Base-by-base conservation (phyloP, 2,113 vertebrate species). In the Burhinus bistriatus region DNA sequence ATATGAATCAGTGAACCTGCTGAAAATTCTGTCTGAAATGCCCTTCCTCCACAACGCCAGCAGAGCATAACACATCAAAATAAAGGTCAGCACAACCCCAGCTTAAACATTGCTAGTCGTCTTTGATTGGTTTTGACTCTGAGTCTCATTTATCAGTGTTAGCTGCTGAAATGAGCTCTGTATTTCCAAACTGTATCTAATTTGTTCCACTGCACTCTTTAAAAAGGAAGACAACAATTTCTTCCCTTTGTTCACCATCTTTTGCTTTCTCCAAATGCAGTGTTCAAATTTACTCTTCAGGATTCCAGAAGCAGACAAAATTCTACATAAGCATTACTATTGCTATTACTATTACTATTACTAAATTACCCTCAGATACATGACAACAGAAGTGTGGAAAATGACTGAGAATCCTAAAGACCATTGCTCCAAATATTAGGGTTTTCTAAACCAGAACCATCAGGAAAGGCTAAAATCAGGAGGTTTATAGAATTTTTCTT, bases 41-140 rank as follows among this genome's bases (percentile, higher is more conserved):
- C 34, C 44, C 62, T 54, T 80, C 68, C 65, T 84, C 62, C 78
- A 93, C 36, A 87, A 94, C 96, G 32, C 65, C 58, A 95, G 40
- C 25, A 83, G 79, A 97, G 81, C 76, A 64, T 65, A 93, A 81
- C 68, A 70, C 52, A 95, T 73, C 64, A 96, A 96, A 97, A 93
- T 87, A 94, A 96, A 96, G 91, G 78, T 97, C 75, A 97, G 59
- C 2, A 5, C 36, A 88, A 69, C 52, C 42, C 32, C 45, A 52
- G 2, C 47, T 89, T 89, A 62, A 83, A 38, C 58, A 54, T 6
- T 23, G 18, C 23, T 84, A n/a, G 57, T 68, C 0, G 0, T 83
- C 65, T 85, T 89, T 90, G 87, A 70, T 91, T 94, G 58, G 16
- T 34, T 91, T 96, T 58, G 52, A 85, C 61, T 97, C 45, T 13